These are phyloP conservation scores for Phortica okadai DNA, from an alignment of 2,888 invertebrate species.

Conservation along the genomic window DNA sequence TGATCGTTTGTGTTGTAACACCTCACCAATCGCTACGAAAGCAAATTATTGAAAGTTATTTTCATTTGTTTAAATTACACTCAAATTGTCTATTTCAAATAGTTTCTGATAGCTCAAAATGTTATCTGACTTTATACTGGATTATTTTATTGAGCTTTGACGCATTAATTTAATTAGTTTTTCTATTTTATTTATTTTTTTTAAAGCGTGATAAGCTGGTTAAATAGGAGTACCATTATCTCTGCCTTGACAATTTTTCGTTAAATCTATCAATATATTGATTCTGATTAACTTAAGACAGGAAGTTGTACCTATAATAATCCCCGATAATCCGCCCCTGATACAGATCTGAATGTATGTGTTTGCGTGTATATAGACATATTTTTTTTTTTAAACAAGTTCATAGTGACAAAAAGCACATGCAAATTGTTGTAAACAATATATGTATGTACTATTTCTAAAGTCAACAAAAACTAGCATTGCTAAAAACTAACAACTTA, in stretches of 20 bases:
- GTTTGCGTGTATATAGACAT: not conserved
- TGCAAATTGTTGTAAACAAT: slow-evolving; percentile 28
- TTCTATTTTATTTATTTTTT: not conserved
- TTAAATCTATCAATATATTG: too few relatives aligned
- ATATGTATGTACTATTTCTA: not conserved
- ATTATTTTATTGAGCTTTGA: not conserved
- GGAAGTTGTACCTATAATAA: too few relatives aligned
- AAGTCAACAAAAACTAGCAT: not conserved
- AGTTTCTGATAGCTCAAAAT: not conserved
- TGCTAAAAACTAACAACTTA: not conserved
- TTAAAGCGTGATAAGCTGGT: not conserved
- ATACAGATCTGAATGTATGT: not conserved
- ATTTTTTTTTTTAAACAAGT: not conserved
- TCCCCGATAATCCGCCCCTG: too few relatives aligned
- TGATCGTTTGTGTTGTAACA: too few relatives aligned
- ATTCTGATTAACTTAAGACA: too few relatives aligned
- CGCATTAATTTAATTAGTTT: slow-evolving; percentile 10
- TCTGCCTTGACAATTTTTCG: not conserved
- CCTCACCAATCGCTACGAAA: too few relatives aligned
- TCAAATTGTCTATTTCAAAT: not conserved
- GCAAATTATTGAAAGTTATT: not conserved
- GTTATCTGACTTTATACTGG: not conserved
- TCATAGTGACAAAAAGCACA: not conserved
- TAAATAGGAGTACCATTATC: not conserved
- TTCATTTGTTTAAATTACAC: slow-evolving; percentile 2